Evolutionary conservation across 1,140 invertebrate species (phyloP), one percentile per base, ranked within the genome.

Genomic region (Heliothis virescens): DNA sequence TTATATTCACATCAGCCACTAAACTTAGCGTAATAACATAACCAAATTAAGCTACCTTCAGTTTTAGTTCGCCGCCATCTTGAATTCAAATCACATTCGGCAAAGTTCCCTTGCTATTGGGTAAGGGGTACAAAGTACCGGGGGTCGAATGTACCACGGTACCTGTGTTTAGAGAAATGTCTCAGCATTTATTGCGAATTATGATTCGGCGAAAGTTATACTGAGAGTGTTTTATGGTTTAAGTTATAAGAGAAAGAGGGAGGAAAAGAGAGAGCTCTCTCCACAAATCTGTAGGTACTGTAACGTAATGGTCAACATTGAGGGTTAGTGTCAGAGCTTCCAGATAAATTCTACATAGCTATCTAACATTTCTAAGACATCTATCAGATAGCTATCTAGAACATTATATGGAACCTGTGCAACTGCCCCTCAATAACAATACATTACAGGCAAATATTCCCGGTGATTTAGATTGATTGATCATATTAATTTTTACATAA

Each of bases 161-260:
- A 69, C 48, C 63, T 59, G 62, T 69, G 63, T 78, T 78, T 67
- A 67, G 62, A 78, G 75, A 78, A 78, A 69, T 78, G 75, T 78
- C 53, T 65, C 52, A 47, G 75, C 75, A 69, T 59, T 78, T 67
- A 78, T 69, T 78, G 57, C 75, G 29, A 78, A 69, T 78, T 78
- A 78, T 78, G 63, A 78, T 78, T 78, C 34, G 75, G 53, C 62
- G 63, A 78, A 78, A 78, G 75, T 78, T 78, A 67, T 48, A 29
- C 75, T 69, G 52, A 10, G 29, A 16, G 50, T 53, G n/a, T 21
- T 18, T 29, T 41, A n/a, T 21, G 52, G 63, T 48, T 1, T 13
- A 78, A 78, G 75, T 18, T 18, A 69, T 9, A 18, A 62, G 57
- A 26, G 18, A 18, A 18, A 10, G 29, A 57, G 18, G 52, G 1